Evolutionary conservation across 2,888 invertebrate genomes (phyloP), one percentile per base, ranked within the genome.

Genomic region (Orthonychiurus folsomi): DNA sequence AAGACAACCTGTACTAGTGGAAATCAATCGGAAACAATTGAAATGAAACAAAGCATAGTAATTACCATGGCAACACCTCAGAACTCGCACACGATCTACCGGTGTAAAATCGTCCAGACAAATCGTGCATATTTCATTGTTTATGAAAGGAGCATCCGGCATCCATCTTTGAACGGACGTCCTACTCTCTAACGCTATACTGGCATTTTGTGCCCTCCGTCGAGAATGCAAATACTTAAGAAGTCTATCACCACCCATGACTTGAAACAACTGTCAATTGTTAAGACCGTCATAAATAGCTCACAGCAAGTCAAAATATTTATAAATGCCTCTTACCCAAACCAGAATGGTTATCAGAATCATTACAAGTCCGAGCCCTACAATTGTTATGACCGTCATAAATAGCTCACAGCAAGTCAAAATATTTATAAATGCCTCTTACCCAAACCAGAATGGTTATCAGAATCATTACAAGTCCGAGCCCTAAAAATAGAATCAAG

Each of bases 51-150:
- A n/a, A 48, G 48, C n/a, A 12, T 52, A 9, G 52, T 20, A 52
- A 21, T 52, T 52, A 52, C 52, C 52, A 52, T 52, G 52, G 9
- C 12, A 52, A 23, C 52, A 52, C 9, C 9, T 20, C 52, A 52
- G 20, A 52, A 52, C 20, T 20, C 52, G 52, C 5, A 52, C 52
- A 9, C n/a, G 9, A 5, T 52, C 9, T 9, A 12, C 21, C 9
- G n/a, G 5, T 12, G 9, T 23, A 23, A 52, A 52, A 52, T 52
- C 52, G 9, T 52, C 52, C 21, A 52, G n/a, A n/a, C 52, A 52
- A n/a, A 52, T 52, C n/a, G 20, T 23, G n/a, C 52, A 52, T 9
- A 20, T 12, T 52, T 52, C 37, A 15, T 37, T 37, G 15, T 37
- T 37, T 37, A 37, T 9, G 15, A 37, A 37, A 9, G 37, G 37